Evolutionary conservation across 2,888 invertebrate species (phyloP), one percentile per base, ranked within the genome.

Genomic region (Tenodera sinensis): DNA sequence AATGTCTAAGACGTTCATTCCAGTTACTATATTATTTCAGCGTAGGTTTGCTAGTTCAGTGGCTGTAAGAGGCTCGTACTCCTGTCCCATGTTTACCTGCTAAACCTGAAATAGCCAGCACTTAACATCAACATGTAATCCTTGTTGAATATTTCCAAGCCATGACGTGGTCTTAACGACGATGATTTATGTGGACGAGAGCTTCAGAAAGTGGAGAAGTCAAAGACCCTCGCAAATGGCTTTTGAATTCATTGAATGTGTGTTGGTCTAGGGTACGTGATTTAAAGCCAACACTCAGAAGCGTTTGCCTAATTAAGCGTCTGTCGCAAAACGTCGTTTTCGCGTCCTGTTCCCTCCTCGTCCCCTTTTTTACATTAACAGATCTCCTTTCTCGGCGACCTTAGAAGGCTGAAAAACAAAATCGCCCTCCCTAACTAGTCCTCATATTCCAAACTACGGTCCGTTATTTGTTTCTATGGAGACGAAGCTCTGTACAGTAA

Each of bases 271-370:
- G 85, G 88, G 83, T 83, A 89, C 92, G 92, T 93, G 93, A 93
- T 93, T 93, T 93, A 92, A 92, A 93, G 92, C 92, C 54, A 92
- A 92, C 90, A 92, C 92, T 92, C 92, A 93, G 54, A 71, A 93
- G 93, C 93, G 93, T 93, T 93, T 93, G 93, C 54, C 93, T 93
- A 93, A 93, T 93, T 93, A 93, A 93, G 93, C 93, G 92, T 93
- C 93, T 93, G 93, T 93, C 93, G 93, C 93, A 93, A 92, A 93
- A 93, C 92, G 93, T 92, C 93, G 93, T 93, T 93, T 93, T 71
- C 54, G 54, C 54, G 54, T 71, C 54, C 54, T 71, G 54, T 71
- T 71, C 54, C 92, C 92, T 81, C 30, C 25, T 30, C 20, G 82
- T 42, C 87, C 28, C 87, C 83, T 83, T 87, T 85, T 87, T 87